Percentiles rank a stretch among this genome's conserved stretches.
Conservation (phyloP, 35 echinoderm and acorn worm species). For the Strongylocentrotus purpuratus region DNA sequence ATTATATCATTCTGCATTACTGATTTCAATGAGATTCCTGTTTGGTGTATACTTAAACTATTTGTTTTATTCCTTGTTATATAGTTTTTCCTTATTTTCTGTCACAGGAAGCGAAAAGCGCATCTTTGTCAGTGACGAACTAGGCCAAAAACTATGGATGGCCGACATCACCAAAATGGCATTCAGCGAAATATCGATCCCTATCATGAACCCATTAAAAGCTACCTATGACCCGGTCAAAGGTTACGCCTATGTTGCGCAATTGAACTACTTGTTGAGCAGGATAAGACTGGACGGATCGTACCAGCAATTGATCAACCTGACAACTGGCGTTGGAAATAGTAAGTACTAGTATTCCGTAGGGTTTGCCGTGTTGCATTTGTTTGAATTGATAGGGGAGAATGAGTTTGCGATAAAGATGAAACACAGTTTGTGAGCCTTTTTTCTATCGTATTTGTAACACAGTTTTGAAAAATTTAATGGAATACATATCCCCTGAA, state of each 20-base stretch:
- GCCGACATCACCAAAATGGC: background rate
- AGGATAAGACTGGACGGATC: background rate
- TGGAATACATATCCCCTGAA: too few species aligned
- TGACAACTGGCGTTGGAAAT: background rate
- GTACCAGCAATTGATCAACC: background rate
- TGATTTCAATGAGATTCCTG: too few species aligned
- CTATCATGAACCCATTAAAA: background rate
- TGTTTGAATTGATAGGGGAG: too few species aligned
- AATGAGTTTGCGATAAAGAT: too few species aligned
- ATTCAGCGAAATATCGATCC: background rate
- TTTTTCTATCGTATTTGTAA: too few species aligned
- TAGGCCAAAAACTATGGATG: conserved; percentile 14
- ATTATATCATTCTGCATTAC: too few species aligned
- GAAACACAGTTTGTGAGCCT: too few species aligned
- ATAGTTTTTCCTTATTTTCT: too few species aligned
- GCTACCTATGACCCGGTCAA: background rate
- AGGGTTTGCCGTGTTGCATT: too few species aligned
- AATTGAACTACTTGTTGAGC: background rate
- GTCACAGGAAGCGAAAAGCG: background rate
- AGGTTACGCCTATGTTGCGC: background rate
- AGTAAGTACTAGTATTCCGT: background rate
- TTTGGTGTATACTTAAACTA: too few species aligned
- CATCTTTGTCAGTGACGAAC: background rate
- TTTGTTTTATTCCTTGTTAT: too few species aligned
- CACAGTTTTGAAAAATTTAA: too few species aligned